Evolutionary conservation across 2,888 invertebrate species (phyloP), one percentile per base, ranked within the genome.

Genomic region (Drosophila percnosoma): DNA sequence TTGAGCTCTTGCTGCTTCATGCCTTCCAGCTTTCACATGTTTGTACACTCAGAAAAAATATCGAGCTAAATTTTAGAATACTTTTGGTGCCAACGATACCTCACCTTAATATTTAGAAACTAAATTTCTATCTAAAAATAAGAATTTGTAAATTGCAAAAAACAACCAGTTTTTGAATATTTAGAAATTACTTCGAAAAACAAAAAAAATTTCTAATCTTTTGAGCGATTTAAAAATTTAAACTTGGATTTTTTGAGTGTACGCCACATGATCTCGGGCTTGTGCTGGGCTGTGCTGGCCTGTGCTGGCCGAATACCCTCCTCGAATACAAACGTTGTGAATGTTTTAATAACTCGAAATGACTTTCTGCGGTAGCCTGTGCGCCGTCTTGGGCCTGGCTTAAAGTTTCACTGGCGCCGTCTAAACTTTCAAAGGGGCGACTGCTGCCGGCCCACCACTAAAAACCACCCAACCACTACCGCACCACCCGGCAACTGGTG

Each of bases 321-420:
- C 78, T 71, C 66, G 76, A 78, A 85, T 90, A 88, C 90, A 83
- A 88, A 88, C 88, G 90, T 90, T 86, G 74, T 90, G 91, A 89
- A 91, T 89, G 88, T 91, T 87, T 87, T 87, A 87, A 87, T 87
- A 87, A 90, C 87, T 90, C 90, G 87, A 90, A 87, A 87, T 90
- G 87, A 87, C 87, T 87, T 87, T 87, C 65, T 87, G 87, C 75
- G 87, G 90, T 79, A 75, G 70, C 75, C 67, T 68, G 70, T 34
- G 64, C 67, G 38, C 51, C 55, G 34, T 68, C 71, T 71, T 68
- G 66, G 65, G 52, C 45, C 67, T 57, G 73, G 67, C 74, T 77
- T 78, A 73, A 74, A 73, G 74, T 85, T 80, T 71, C 72, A 59
- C 38, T 49, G 52, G 45, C 63, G 61, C 59, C 65, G 72, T 75